These are phyloP conservation scores for Trichonephila clavipes DNA, from an alignment of 1,140 invertebrate genomes.

Conservation along the genomic window DNA sequence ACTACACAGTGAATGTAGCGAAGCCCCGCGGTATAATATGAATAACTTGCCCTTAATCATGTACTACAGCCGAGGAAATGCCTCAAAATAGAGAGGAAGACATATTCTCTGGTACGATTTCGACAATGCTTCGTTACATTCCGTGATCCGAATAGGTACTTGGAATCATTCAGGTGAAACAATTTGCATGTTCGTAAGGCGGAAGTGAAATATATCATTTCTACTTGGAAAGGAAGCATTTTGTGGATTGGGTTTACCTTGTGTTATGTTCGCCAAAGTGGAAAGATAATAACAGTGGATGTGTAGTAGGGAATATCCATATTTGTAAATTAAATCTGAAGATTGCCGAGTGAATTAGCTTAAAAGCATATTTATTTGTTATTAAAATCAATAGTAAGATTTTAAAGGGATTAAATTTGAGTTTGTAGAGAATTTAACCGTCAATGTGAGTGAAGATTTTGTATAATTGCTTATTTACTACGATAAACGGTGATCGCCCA, in stretches of 20 bases:
- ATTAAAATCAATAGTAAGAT: too few relatives aligned
- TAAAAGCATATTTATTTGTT: too few relatives aligned
- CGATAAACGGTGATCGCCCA: too few relatives aligned
- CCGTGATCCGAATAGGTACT: neutral
- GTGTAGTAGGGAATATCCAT: neutral
- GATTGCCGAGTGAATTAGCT: too few relatives aligned
- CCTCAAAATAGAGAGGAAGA: neutral
- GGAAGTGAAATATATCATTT: neutral
- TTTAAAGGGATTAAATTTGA: too few relatives aligned
- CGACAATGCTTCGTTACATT: slow-evolving; percentile 16
- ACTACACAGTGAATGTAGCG: too few relatives aligned
- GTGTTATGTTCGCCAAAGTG: neutral
- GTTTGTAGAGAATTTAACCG: too few relatives aligned
- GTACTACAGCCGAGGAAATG: neutral
- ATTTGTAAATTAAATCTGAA: neutral
- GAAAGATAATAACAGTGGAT: neutral
- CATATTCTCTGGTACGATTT: neutral
- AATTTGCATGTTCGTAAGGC: neutral
- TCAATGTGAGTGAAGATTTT: too few relatives aligned
- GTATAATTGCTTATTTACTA: too few relatives aligned
- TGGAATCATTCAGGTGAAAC: neutral
- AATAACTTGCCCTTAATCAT: neutral
- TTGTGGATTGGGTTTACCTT: neutral
- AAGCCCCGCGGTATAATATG: neutral
- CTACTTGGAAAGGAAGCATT: neutral